phyloP scores from a whole-genome alignment of 2,797 vertebrate genomes.

The Sciaenops ocellatus region DNA sequence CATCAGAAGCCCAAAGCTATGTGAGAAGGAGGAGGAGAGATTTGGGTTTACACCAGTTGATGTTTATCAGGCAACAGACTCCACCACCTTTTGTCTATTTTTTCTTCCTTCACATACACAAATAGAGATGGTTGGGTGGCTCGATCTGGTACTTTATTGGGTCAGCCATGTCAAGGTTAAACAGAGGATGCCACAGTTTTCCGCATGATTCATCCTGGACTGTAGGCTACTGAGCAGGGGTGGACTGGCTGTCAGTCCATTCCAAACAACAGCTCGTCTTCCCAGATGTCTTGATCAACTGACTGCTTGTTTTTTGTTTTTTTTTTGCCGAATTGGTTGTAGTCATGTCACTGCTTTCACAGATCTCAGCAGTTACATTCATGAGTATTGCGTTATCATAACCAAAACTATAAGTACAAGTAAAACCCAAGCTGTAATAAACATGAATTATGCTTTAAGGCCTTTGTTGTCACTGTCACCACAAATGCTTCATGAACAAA shows the following conservation, averaged over 20 bases:
- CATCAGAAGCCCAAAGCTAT: background rate
- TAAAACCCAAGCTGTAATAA: background rate
- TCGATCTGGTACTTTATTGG: background rate
- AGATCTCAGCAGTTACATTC: background rate
- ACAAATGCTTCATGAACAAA: slow-evolving; percentile 5
- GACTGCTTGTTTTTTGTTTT: background rate
- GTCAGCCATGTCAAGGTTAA: background rate
- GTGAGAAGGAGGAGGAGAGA: background rate
- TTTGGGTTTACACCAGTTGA: background rate
- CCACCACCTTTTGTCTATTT: background rate
- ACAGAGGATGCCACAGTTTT: background rate
- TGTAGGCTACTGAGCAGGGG: background rate
- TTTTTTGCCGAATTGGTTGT: background rate
- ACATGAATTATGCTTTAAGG: background rate
- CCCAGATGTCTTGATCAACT: background rate
- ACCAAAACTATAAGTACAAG: background rate
- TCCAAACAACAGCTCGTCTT: background rate
- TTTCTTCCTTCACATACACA: background rate
- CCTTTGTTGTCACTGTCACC: background rate
- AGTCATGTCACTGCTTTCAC: background rate
- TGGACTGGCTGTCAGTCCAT: background rate
- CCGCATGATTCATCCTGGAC: background rate
- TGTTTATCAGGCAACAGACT: background rate
- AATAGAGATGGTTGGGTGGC: background rate
- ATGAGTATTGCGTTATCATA: background rate